Conservation (phyloP, 2,888 invertebrate genomes). For the Eledona agricola region DNA sequence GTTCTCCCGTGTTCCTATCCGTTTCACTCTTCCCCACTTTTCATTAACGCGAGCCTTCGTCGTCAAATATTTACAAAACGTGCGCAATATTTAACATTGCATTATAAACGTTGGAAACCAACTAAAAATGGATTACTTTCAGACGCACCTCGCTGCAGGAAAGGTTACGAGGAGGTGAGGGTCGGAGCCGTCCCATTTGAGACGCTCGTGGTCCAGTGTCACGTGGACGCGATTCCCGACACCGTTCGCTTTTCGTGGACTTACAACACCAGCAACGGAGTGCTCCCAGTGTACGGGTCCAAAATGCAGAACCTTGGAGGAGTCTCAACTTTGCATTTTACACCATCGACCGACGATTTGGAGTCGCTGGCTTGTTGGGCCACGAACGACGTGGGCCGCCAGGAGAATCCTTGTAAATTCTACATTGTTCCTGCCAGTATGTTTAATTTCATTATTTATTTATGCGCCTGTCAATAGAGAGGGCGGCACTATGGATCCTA, state of each 20-base stretch:
- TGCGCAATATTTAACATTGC: constrained; percentile 25
- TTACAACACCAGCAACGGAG: constrained; percentile 78
- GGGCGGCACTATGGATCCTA: too few species aligned
- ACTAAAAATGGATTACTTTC: constrained; percentile 43
- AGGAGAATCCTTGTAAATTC: constrained; percentile 82
- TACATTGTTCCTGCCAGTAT: constrained; percentile 83
- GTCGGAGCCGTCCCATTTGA: constrained; percentile 79
- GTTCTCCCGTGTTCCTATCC: constrained; percentile 23
- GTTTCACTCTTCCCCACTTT: too few species aligned
- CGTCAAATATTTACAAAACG: constrained; percentile 25
- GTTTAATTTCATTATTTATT: background rate
- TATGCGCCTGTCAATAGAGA: too few species aligned
- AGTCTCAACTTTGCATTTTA: constrained; percentile 67
- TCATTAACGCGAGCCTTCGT: too few species aligned
- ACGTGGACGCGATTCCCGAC: constrained; percentile 81
- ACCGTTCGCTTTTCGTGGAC: constrained; percentile 84
- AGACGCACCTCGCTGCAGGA: constrained; percentile 83
- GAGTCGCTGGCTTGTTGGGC: constrained; percentile 91
- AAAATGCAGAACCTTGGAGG: constrained; percentile 65
- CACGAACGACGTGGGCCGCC: constrained; percentile 82
- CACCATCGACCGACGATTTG: constrained; percentile 69
- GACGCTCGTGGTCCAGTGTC: constrained; percentile 78
- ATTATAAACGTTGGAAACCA: constrained; percentile 23
- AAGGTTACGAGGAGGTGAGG: constrained; percentile 75
- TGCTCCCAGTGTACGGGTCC: constrained; percentile 75